phyloP scores from a whole-genome alignment of 35 echinoderm and acorn worm genomes.

The Patiria miniata region DNA sequence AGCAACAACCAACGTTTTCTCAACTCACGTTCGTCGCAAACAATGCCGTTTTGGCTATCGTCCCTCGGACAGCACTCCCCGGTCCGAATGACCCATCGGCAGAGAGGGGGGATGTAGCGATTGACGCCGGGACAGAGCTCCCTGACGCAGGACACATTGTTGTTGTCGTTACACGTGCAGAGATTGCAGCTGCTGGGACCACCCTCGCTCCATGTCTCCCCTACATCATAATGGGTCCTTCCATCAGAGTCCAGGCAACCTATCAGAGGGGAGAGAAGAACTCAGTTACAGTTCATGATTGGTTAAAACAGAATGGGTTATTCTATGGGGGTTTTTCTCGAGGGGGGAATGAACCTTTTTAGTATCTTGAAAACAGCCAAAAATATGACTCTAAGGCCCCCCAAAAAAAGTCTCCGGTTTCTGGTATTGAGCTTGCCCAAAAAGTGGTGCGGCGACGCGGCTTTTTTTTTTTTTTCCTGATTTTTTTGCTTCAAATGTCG shows the following conservation, averaged over 20 bases:
- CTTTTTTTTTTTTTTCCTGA: too few species aligned
- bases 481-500: too few species aligned
- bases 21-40: conserved; percentile 5
- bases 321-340: too few species aligned
- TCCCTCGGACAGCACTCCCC: conserved; percentile 20
- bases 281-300: too few species aligned
- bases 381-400: too few species aligned
- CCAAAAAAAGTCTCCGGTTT: too few species aligned
- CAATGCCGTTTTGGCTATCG: background rate
- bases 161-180: background rate
- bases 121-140: background rate
- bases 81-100: background rate
- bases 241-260: background rate
- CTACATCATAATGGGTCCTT: background rate
- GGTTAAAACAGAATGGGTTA: too few species aligned
- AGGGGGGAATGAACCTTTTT: too few species aligned
- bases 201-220: conserved; percentile 9
- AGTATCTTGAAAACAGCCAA: too few species aligned
- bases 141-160: background rate
- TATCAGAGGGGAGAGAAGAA: background rate
- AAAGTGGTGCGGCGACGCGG: too few species aligned
- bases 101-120: background rate
- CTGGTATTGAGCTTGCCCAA: too few species aligned
- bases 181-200: background rate
- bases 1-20: too few species aligned